Evolutionary conservation across 2,797 vertebrate genomes (phyloP), one percentile per base, ranked within the genome.

Genomic region (Coreius guichenoti): DNA sequence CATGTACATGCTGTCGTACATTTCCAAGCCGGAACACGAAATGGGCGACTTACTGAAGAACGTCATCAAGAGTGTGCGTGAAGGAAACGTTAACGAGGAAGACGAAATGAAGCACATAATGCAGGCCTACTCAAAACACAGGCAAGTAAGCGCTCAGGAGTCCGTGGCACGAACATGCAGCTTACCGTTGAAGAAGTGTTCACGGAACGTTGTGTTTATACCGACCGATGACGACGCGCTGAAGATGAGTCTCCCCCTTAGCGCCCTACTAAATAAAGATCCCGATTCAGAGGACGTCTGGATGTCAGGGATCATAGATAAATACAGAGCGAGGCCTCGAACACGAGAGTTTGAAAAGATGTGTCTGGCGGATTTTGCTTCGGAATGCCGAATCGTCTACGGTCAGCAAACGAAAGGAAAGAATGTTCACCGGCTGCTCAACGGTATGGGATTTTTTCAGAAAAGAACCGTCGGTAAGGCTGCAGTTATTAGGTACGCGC

Each of bases 11-110:
- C 0, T 81, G 2, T 67, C 56, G 0, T 85, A 86, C 6, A 81
- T 86, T 6, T 29, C 31, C 0, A 86, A 86, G 8, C 2, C 47
- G 0, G 82, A 77, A 23, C 76, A 86, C 39, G 86, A 88, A 33
- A 75, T 89, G 17, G 87, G 19, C 31, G 86, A 90, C 0, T 74
- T 67, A 9, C 65, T 89, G 1, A 81, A 87, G 23, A 26, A 4
- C 1, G 19, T 88, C 0, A 29, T 88, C 43, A 84, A 80, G 65
- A 33, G 81, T 5, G 39, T n/a, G 19, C 14, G 36, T 12, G 56
- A 61, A n/a, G 29, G 3, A 19, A 47, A 74, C 43, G 56, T 58
- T 9, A 29, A 51, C 21, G 86, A 83, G 19, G n/a, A 23, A 17
- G 79, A 70, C 1, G n/a, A 81, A 29, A 81, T 85, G 43, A 85